Conservation (phyloP, 1,140 invertebrate species). For the Drosophila azteca region DNA sequence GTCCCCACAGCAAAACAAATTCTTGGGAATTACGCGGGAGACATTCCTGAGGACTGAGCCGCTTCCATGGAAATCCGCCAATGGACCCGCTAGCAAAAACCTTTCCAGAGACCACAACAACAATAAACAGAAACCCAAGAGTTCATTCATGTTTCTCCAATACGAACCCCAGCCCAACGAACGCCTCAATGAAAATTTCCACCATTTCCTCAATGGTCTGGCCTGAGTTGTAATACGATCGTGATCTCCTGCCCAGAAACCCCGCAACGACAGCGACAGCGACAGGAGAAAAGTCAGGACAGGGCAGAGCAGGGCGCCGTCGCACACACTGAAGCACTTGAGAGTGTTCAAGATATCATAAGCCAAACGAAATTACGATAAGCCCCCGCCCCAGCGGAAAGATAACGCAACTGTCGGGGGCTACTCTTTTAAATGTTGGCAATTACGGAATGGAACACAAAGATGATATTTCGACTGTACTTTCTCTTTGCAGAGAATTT, state of each 20-base stretch:
- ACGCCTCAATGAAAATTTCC: slow-evolving; percentile 67
- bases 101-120: neutral
- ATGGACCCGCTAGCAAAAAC: slow-evolving; percentile 36
- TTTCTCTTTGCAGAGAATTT: no score
- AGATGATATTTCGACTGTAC: no score
- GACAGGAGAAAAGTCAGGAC: slow-evolving; percentile 38
- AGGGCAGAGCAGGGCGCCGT: slow-evolving; percentile 45
- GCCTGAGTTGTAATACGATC: slow-evolving; percentile 65
- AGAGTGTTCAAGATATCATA: slow-evolving; percentile 61
- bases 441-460: neutral
- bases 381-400: slow-evolving; percentile 23
- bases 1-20: slow-evolving; percentile 19
- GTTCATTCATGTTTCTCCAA: slow-evolving; percentile 23
- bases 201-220: slow-evolving; percentile 68
- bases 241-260: slow-evolving; percentile 69
- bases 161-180: slow-evolving; percentile 22
- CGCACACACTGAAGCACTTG: slow-evolving; percentile 25
- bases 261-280: slow-evolving; percentile 55
- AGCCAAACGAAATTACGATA: slow-evolving; percentile 70
- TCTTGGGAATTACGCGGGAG: slow-evolving; percentile 53
- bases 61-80: slow-evolving; percentile 25
- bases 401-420: slow-evolving; percentile 11
- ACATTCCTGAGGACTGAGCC: slow-evolving; percentile 49
- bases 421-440: slow-evolving; percentile 23
- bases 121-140: slow-evolving; percentile 22